These are phyloP conservation scores for Synanthedon tipuliformis DNA, from an alignment of 2,888 invertebrate genomes.

Conservation along the genomic window DNA sequence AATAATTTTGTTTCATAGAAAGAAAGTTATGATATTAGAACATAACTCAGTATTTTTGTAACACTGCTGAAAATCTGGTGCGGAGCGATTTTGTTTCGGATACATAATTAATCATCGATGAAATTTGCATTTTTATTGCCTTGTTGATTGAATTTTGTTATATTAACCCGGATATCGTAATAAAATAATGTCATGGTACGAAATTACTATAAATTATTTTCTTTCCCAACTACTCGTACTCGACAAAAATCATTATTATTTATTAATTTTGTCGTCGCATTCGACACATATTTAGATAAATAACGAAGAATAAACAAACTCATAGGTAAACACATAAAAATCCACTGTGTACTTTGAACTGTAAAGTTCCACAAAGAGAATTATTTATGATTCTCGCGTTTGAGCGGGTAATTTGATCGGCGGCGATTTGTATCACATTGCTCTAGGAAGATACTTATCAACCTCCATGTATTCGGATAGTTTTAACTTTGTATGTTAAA, in stretches of 20 bases:
- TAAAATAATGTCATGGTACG: neutral
- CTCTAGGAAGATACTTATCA: slow-evolving; percentile 1
- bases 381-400: neutral
- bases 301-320: neutral
- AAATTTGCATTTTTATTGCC: neutral
- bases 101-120: neutral
- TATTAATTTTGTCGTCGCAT: no score
- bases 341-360: neutral
- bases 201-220: neutral
- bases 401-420: slow-evolving; percentile 11
- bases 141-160: neutral
- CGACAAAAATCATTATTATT: no score
- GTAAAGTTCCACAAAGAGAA: neutral
- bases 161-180: neutral
- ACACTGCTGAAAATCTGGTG: no score
- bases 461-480: neutral
- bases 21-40: no score
- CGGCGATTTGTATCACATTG: slow-evolving; percentile 11
- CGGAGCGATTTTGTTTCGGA: neutral
- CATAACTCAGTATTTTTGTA: no score
- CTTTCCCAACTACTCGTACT: no score
- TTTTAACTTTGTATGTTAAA: no score
- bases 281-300: no score
- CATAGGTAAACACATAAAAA: neutral
- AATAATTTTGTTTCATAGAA: no score